These are phyloP conservation scores for Polydrusus pterygomalis DNA, from an alignment of 2,888 invertebrate genomes.

Conservation along the genomic window DNA sequence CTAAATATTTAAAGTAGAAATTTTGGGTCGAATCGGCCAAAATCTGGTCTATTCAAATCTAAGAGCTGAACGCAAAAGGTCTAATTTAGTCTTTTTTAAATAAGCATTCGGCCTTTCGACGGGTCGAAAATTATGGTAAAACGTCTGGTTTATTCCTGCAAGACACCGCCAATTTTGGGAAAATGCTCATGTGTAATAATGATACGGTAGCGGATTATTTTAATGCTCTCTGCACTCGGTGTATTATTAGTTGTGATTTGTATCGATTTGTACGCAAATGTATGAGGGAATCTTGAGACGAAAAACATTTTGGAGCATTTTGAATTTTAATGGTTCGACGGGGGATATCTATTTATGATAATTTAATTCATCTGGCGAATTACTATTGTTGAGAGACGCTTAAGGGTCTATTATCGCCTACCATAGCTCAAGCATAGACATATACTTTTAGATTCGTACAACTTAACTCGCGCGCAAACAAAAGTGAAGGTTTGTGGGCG, in stretches of 20 bases:
- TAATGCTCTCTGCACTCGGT: constrained; percentile 40
- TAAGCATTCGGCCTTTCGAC: constrained; percentile 28
- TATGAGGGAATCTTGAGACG: constrained; percentile 14
- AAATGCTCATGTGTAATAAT: constrained; percentile 66
- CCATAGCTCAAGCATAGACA: too few relatives aligned
- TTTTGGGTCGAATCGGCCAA: constrained; percentile 37
- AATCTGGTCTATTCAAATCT: constrained; percentile 37
- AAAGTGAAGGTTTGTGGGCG: too few relatives aligned
- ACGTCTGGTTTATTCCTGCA: constrained; percentile 61
- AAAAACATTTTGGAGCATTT: constrained; percentile 7
- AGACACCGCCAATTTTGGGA: constrained; percentile 65
- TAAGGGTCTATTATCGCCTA: too few relatives aligned
- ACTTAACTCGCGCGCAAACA: too few relatives aligned
- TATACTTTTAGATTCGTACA: too few relatives aligned
- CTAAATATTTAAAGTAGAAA: constrained; percentile 47
- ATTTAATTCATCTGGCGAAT: too few relatives aligned
- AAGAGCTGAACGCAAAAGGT: constrained; percentile 37
- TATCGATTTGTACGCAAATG: constrained; percentile 55
- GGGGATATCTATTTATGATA: background rate
- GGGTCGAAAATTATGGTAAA: constrained; percentile 65
- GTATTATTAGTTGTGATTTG: constrained; percentile 51
- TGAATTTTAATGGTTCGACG: background rate
- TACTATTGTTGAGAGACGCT: too few relatives aligned
- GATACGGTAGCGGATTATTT: constrained; percentile 64
- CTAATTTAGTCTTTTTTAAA: constrained; percentile 45